Base-by-base conservation (phyloP, 1,140 invertebrate genomes). In the Musca vetustissima region DNA sequence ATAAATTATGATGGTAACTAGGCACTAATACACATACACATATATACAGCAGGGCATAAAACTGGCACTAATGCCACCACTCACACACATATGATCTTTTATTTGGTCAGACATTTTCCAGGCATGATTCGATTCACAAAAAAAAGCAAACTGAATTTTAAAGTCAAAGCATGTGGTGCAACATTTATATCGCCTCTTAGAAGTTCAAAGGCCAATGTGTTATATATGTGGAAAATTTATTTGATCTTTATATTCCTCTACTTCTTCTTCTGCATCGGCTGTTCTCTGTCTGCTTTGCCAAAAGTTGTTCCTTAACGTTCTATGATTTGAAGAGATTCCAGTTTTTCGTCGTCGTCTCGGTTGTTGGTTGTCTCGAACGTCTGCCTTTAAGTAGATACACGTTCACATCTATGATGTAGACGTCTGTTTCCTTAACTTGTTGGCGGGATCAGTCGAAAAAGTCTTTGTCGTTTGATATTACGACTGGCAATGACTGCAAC, bases 1-100 rank as follows among this genome's bases (percentile, higher is more conserved):
- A 61, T 61, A 61, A 61, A 61, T 61, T 61, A 61, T 61, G 25
- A 61, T 61, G 57, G 57, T 61, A 61, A 61, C 57, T 61, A 61
- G 32, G 28, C 57, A 43, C 36, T 43, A 13, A 11, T 11, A 43
- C 36, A 43, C 11, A 43, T 1, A 8, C 28, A 36, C 57, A 59
- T 28, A 2, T 43, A 43, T 43, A 9, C 36, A 43, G 1, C 11
- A 43, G 13, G 36, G 1, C 36, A 43, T 6, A 43, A 43, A 43
- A 9, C 36, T 43, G 9, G 36, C 36, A 43, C 36, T 13, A 43
- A 43, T 11, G 13, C 36, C 36, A 43, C 7, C 11, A 9, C 36
- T 8, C 36, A 43, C 36, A 43, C 36, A 43, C 36, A 43, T 11
- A 43, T 43, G 36, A 9, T 9, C 36, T 11, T 43, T 43, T 43